Base-by-base conservation (phyloP, 1,140 invertebrate species). In the Acromyrmex charruanus region DNA sequence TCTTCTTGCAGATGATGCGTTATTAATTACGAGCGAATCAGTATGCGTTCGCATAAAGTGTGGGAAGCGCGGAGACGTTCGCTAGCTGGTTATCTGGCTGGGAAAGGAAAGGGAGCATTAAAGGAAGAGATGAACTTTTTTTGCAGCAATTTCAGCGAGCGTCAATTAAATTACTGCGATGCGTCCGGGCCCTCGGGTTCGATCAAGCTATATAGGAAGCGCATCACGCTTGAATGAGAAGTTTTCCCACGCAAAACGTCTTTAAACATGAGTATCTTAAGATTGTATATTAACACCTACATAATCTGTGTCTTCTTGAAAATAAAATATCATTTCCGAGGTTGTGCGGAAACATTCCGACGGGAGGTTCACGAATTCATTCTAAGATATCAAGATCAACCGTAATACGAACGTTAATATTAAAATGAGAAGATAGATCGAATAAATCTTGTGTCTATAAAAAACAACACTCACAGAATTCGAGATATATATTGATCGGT, bases 61-160 rank as follows among this genome's bases (percentile, higher is more conserved):
- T 90, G 89, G 89, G 89, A 90, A 90, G 85, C 84, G 85, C 51
- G 74, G 39, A 10, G 63, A 87, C 65, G 86, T 84, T 72, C 88
- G 84, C 69, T 84, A 39, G 35, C 53, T 28, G 44, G 87, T 85
- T 44, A 71, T 71, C 66, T 86, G 65, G 81, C 87, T 90, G 88
- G 85, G 90, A 92, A 89, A 93, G 93, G 92, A 93, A 93, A 91
- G 89, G 88, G 88, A 88, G 91, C 87, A 93, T 93, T 93, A 93
- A 84, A 63, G 90, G 74, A 89, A 88, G 87, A 90, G 91, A 90
- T 92, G 86, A 89, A 86, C 79, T 90, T 91, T 89, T 39, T 93
- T 88, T 90, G 87, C 77, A 71, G 84, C 87, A 87, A 87, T 91
- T 87, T 89, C 80, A 75, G 80, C 69, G 55, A 77, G 81, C 88